phyloP scores from a whole-genome alignment of 2,797 vertebrate species.

The Onychomys torridus region DNA sequence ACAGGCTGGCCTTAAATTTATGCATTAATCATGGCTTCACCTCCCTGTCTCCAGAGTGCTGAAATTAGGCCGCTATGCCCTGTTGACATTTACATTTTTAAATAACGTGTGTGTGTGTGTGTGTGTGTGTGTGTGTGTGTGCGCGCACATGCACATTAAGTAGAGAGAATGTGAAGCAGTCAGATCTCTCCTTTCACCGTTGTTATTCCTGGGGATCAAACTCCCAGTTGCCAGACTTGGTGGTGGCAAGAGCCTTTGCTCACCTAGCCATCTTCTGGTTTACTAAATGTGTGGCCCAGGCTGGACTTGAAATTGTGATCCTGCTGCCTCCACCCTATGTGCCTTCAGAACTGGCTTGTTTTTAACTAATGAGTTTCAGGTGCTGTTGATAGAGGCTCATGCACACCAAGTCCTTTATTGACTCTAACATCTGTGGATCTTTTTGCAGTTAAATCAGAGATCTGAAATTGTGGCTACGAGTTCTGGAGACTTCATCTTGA shows the following conservation, averaged over 20 bases:
- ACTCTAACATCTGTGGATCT: constrained; percentile 62
- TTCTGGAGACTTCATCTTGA: constrained; percentile 88
- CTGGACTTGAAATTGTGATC: not conserved
- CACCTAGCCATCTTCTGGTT: not conserved
- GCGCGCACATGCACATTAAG: too few species aligned
- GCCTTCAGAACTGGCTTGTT: not conserved
- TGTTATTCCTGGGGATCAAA: not conserved
- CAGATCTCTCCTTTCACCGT: not conserved
- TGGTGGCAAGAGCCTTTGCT: not conserved
- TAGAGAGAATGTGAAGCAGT: not conserved
- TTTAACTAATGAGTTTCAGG: constrained; percentile 43
- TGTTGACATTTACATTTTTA: not conserved
- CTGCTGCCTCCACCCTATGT: not conserved
- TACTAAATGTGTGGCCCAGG: not conserved
- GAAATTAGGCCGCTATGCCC: not conserved
- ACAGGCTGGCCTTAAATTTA: not conserved
- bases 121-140: too few species aligned
- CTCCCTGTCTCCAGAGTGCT: not conserved
- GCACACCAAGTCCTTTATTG: not conserved
- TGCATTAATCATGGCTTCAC: not conserved
- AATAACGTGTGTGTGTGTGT: too few species aligned
- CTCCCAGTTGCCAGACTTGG: not conserved
- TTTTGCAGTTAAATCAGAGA: constrained; percentile 85
- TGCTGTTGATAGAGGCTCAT: constrained; percentile 41
- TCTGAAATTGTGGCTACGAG: constrained; percentile 84